Percentiles rank a stretch among this genome's conserved stretches.
Evolutionary conservation across 1,140 invertebrate genomes (phyloP).

Genomic region (Lethocerus indicus): DNA sequence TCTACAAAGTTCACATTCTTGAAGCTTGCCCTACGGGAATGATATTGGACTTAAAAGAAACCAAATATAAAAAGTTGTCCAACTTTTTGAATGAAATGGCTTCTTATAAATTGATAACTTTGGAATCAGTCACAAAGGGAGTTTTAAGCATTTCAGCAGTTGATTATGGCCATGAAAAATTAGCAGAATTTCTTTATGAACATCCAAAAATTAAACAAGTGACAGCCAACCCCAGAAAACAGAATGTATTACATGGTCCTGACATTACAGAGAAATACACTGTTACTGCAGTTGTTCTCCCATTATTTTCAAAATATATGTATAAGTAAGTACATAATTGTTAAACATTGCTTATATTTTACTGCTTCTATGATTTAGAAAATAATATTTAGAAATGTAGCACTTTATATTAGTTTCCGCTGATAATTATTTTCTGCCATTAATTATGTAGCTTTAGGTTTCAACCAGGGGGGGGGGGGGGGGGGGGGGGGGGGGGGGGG

Average conservation of each 20-base stretch:
- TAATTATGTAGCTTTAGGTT: too few species aligned
- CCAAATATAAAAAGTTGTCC: constrained; percentile 74
- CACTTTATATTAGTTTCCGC: too few species aligned
- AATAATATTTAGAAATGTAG: too few species aligned
- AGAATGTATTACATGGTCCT: constrained; percentile 19
- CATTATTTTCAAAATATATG: constrained; percentile 38
- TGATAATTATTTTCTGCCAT: too few species aligned
- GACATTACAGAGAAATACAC: constrained; percentile 47
- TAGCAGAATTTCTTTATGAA: constrained; percentile 27
- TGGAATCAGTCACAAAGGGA: constrained; percentile 34
- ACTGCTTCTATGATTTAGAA: too few species aligned
- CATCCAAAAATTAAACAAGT: constrained; percentile 23
- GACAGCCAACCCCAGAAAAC: constrained; percentile 19
- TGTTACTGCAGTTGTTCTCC: constrained; percentile 45
- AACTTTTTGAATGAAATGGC: constrained; percentile 50
- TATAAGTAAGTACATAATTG: constrained; percentile 29
- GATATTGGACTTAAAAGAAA: constrained; percentile 73
- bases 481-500: too few species aligned
- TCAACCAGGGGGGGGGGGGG: too few species aligned
- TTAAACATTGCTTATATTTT: too few species aligned
- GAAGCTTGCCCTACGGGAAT: constrained; percentile 44
- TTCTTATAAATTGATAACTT: constrained; percentile 31
- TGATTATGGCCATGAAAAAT: constrained; percentile 33
- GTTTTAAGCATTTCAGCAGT: constrained; percentile 46
- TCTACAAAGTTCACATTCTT: constrained; percentile 63